Conservation (phyloP, 2,113 vertebrate species). For the Pomatorhinus ruficollis region DNA sequence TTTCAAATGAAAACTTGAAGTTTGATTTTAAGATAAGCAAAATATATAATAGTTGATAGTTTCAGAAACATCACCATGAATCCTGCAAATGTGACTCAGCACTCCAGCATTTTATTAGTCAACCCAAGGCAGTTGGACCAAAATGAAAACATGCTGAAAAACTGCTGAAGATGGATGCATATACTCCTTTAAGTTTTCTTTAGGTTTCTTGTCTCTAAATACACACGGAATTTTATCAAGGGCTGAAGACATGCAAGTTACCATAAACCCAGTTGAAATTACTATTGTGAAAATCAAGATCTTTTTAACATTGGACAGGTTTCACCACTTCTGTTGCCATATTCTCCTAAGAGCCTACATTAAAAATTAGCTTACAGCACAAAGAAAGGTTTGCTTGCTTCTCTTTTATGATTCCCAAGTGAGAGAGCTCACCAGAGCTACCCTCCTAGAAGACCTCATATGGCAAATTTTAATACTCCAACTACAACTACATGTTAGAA, state of each 20-base stretch:
- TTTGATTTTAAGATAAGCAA: neutral
- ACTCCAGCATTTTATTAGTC: neutral
- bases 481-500: neutral
- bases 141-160: neutral
- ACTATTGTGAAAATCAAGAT: neutral
- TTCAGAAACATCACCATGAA: neutral
- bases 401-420: neutral
- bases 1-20: neutral
- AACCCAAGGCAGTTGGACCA: neutral
- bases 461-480: neutral
- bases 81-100: neutral
- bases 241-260: neutral
- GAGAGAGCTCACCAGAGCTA: neutral
- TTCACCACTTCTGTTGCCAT: neutral
- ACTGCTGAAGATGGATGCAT: neutral
- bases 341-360: neutral
- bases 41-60: neutral
- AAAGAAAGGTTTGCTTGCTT: neutral
- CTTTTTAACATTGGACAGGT: neutral
- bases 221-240: neutral
- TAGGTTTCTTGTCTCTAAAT: neutral
- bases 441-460: neutral
- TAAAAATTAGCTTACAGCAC: neutral
- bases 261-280: neutral
- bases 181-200: neutral